These are phyloP conservation scores for Ptilorrhoa leucosticta DNA, from an alignment of 2,113 vertebrate genomes.

Conservation along the genomic window DNA sequence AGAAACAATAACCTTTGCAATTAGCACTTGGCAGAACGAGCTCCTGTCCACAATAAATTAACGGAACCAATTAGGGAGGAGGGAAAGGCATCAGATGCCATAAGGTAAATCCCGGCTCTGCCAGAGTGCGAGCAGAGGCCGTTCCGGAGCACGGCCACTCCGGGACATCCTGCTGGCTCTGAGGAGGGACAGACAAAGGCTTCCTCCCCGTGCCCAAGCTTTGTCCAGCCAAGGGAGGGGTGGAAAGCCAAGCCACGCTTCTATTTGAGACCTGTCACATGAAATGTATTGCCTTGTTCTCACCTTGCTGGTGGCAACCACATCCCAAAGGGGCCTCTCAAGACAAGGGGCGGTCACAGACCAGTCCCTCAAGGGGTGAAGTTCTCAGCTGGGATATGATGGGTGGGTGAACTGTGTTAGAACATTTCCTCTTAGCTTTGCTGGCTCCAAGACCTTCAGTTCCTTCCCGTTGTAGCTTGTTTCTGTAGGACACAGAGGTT, in stretches of 20 bases:
- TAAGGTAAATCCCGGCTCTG: not conserved
- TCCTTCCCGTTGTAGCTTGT: not conserved
- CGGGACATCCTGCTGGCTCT: not conserved
- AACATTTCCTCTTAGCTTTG: not conserved
- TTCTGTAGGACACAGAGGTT: not conserved
- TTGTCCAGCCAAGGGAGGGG: not conserved
- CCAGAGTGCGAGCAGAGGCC: not conserved
- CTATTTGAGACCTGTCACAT: not conserved
- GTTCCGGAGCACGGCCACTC: not conserved
- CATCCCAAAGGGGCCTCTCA: not conserved
- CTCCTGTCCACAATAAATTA: constrained; percentile 37
- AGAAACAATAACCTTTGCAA: constrained; percentile 52
- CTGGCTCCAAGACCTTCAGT: not conserved
- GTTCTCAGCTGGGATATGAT: not conserved
- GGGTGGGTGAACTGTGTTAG: not conserved
- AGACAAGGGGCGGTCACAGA: not conserved
- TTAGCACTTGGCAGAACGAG: constrained; percentile 54
- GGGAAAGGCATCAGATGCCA: not conserved
- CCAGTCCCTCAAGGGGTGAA: not conserved
- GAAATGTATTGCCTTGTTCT: not conserved
- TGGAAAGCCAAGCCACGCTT: not conserved
- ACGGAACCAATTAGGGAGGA: not conserved
- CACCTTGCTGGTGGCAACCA: not conserved
- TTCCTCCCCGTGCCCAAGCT: not conserved
- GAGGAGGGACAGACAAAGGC: not conserved